Base-by-base conservation (phyloP, 2,113 vertebrate species). In the Cryptomyrus ogoouensis region DNA sequence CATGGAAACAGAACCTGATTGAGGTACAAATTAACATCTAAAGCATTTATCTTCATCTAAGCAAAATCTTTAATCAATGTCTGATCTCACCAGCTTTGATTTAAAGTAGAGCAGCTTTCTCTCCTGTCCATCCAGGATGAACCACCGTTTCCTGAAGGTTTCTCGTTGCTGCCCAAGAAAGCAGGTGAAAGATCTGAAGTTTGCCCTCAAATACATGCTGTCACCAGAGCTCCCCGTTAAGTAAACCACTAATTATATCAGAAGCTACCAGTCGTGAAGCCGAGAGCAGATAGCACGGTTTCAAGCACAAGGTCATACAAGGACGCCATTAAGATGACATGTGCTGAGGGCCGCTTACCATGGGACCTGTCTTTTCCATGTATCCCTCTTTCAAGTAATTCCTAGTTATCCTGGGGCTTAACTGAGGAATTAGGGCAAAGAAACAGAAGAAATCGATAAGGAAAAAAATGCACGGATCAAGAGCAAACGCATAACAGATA, bases 291-390 rank as follows among this genome's bases (percentile, higher is more conserved):
- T 80, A 42, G 17, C 15, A n/a, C 5, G 21, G 83, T n/a, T 24
- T 47, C 83, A 47, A 84, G 8, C 8, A 84, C 44, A 1, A n/a
- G 19, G 39, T 84, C 42, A 47, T n/a, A 84, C 44, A 47, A 46
- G 15, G 42, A 88, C 0, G 9, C 7, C 4, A 2, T 44, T 6
- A 39, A 52, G 7, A 66, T 46, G 42, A 27, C 9, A 74, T 5
- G 10, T 27, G 66, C 12, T 74, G 46, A 15, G 27, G n/a, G 27
- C 17, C 21, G 95, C 95, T 24, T 93, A 99, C 98, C 96, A 96
- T 97, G 17, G 98, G 98, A 13, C 98, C 98, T 0, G 98, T 99
- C 94, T 99, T 99, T 92, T 98, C 97, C 98, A 99, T 99, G 94
- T 96, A 98, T 10, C 98, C 98, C 91, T 98, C 97, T 94, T 96